A percentile compares a stretch with the other conserved stretches of the same genome.
phyloP scores from a whole-genome alignment of 2,113 vertebrate species.

The Silurus glanis region DNA sequence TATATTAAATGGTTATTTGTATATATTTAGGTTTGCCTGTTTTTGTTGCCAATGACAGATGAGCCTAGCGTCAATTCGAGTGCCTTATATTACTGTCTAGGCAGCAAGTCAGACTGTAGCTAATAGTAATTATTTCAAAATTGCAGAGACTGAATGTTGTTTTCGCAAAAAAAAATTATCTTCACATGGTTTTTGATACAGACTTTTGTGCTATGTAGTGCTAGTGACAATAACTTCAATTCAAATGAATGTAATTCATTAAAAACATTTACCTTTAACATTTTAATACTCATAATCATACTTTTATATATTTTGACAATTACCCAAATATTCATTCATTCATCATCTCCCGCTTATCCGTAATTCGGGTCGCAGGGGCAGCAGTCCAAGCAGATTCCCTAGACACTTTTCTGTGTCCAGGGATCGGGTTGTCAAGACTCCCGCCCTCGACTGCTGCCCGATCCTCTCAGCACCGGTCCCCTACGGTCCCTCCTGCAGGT shows the following conservation, averaged over 20 bases:
- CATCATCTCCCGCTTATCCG: no score
- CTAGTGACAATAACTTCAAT: not conserved
- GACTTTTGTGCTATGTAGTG: no score
- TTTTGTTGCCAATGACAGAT: not conserved
- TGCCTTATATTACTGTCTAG: not conserved
- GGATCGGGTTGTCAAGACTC: no score
- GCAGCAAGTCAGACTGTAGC: not conserved
- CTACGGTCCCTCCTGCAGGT: no score
- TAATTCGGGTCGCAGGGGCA: no score
- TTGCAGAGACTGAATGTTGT: not conserved
- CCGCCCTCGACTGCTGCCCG: no score
- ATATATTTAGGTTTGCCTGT: not conserved
- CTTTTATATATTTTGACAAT: not conserved
- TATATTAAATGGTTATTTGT: not conserved
- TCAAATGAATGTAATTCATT: not conserved
- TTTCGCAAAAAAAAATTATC: not conserved
- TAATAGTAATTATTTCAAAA: not conserved
- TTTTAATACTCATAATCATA: not conserved
- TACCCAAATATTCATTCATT: no score
- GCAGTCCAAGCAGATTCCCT: no score
- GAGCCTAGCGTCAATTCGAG: not conserved
- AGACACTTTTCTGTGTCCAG: no score
- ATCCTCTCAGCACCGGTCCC: no score
- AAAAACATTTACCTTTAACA: not conserved
- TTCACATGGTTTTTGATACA: not conserved